These are phyloP conservation scores for Bhutanitis thaidina DNA, from an alignment of 2,888 invertebrate genomes.

Conservation along the genomic window DNA sequence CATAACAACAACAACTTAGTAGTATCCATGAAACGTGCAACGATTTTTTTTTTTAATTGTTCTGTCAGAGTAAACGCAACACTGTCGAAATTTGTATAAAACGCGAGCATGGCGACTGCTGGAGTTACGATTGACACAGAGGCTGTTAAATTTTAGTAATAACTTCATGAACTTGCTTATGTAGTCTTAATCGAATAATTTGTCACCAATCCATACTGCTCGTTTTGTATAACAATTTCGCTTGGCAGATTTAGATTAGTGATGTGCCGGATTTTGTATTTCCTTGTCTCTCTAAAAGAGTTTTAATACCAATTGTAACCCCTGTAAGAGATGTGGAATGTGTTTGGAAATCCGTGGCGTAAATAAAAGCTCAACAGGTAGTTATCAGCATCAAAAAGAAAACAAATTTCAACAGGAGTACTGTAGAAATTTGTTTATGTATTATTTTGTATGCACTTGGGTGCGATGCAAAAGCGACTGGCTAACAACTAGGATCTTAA, in stretches of 20 bases:
- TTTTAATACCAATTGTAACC: too few relatives aligned
- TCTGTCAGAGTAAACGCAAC: neutral
- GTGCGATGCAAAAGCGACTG: too few relatives aligned
- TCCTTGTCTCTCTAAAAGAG: too few relatives aligned
- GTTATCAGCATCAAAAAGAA: too few relatives aligned
- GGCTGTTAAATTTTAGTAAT: conserved; percentile 45
- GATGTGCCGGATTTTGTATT: conserved; percentile 10
- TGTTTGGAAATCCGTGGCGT: too few relatives aligned
- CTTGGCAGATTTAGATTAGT: neutral
- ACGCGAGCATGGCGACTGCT: conserved; percentile 50
- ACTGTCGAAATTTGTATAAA: conserved; percentile 6
- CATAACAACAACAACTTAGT: too few relatives aligned
- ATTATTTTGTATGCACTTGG: too few relatives aligned
- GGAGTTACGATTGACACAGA: conserved; percentile 25
- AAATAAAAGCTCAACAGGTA: too few relatives aligned
- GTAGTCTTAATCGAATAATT: conserved; percentile 20
- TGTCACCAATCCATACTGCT: neutral
- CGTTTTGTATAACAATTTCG: neutral
- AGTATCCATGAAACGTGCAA: neutral
- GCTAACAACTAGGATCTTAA: too few relatives aligned
- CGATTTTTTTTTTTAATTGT: neutral
- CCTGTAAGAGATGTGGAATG: too few relatives aligned
- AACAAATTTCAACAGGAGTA: too few relatives aligned
- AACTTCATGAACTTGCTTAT: conserved; percentile 36
- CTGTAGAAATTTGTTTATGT: too few relatives aligned